Evolutionary conservation across 2,888 invertebrate genomes (phyloP).

Genomic region (Arenicola marina): DNA sequence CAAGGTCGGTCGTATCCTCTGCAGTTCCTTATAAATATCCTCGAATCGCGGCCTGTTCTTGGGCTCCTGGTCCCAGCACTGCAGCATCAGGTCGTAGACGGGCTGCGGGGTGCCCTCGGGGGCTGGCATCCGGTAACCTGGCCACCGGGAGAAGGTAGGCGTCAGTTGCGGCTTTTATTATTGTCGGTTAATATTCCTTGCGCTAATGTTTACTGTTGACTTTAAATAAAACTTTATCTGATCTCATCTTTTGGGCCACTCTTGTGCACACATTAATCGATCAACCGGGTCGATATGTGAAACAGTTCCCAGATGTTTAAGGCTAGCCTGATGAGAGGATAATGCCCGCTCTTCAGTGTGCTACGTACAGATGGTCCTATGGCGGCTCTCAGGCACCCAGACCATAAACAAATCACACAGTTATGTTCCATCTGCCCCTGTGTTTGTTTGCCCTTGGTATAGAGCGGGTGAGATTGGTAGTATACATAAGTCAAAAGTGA

Average conservation of each 20-base stretch:
- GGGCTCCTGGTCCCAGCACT: constrained; percentile 93
- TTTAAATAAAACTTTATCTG: too few relatives aligned
- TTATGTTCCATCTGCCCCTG: neutral
- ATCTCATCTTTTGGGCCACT: too few relatives aligned
- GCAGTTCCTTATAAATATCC: constrained; percentile 4
- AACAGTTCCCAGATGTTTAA: too few relatives aligned
- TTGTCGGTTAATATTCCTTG: too few relatives aligned
- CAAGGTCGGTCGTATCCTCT: neutral
- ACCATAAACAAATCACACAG: neutral
- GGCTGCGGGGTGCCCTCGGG: constrained; percentile 86
- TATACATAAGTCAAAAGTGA: neutral
- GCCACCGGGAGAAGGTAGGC: constrained; percentile 12
- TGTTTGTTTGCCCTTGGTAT: neutral
- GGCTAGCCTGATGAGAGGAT: too few relatives aligned
- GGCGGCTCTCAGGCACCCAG: too few relatives aligned
- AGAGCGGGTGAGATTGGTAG: neutral
- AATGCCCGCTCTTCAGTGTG: too few relatives aligned
- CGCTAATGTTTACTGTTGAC: too few relatives aligned
- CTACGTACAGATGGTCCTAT: too few relatives aligned
- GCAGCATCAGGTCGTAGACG: constrained; percentile 86
- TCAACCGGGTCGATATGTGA: too few relatives aligned
- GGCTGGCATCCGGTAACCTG: constrained; percentile 91
- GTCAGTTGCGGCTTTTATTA: too few relatives aligned
- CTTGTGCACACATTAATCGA: too few relatives aligned
- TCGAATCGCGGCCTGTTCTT: constrained; percentile 88